These are phyloP conservation scores for Drosophila nigrodunni DNA, from an alignment of 1,140 invertebrate genomes.

Conservation along the genomic window DNA sequence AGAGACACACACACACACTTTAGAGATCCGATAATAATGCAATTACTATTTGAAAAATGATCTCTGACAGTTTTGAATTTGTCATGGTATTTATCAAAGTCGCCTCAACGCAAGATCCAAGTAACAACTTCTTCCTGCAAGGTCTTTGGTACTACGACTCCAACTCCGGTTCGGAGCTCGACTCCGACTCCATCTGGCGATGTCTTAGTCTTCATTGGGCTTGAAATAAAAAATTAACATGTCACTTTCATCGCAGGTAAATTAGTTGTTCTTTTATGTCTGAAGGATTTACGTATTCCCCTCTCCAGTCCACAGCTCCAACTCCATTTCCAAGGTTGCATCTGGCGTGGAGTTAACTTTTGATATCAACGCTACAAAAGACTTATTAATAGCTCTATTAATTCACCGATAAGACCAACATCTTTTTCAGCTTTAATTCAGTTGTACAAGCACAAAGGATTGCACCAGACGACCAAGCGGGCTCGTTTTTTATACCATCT, in stretches of 20 bases:
- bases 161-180: conserved; percentile 17
- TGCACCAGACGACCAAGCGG: conserved; percentile 31
- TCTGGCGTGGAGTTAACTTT: conserved; percentile 24
- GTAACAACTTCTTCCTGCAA: conserved; percentile 26
- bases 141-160: conserved; percentile 17
- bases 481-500: conserved; percentile 39
- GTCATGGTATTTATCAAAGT: conserved; percentile 84
- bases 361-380: conserved; percentile 69
- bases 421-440: conserved; percentile 54
- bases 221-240: conserved; percentile 74
- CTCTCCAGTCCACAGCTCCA: neutral
- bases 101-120: conserved; percentile 41
- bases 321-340: conserved; percentile 54
- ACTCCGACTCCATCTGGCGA: conserved; percentile 24
- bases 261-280: conserved; percentile 69
- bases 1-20: conserved; percentile 1
- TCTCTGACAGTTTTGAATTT: conserved; percentile 84
- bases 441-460: conserved; percentile 38
- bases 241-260: conserved; percentile 79
- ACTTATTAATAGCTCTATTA: conserved; percentile 81
- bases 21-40: conserved; percentile 77
- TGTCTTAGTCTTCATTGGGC: conserved; percentile 41
- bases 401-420: conserved; percentile 71
- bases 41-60: conserved; percentile 84
- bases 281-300: conserved; percentile 65